Evolutionary conservation across 1,140 invertebrate genomes (phyloP).

Genomic region (Parasteatoda tepidariorum): DNA sequence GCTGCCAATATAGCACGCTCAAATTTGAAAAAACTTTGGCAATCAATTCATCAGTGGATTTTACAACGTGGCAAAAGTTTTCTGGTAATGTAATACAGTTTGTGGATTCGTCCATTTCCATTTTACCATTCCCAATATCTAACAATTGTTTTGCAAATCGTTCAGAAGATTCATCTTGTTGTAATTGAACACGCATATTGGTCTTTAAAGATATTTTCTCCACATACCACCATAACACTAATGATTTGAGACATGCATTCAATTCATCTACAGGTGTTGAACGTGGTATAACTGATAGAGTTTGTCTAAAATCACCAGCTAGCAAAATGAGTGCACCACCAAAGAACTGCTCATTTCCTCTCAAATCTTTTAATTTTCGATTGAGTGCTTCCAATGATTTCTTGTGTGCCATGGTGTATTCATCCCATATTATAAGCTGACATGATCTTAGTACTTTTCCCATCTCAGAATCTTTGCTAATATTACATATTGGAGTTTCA

Average conservation of each 20-base stretch:
- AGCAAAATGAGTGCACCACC: slow-evolving; percentile 2
- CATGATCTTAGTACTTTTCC: slow-evolving; percentile 52
- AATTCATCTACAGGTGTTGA: slow-evolving; percentile 40
- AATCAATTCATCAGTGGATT: neutral
- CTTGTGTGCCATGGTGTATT: slow-evolving; percentile 62
- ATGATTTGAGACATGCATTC: slow-evolving; percentile 39
- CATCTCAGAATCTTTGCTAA: slow-evolving; percentile 10
- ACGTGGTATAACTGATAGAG: slow-evolving; percentile 35
- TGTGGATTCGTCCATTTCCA: neutral
- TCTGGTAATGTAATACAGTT: neutral
- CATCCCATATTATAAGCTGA: slow-evolving; percentile 64
- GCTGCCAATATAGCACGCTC: slow-evolving; percentile 19
- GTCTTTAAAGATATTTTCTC: neutral
- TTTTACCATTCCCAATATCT: neutral
- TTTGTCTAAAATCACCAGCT: slow-evolving; percentile 57
- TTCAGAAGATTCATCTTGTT: neutral
- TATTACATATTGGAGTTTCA: too few relatives aligned
- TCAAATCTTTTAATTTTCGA: slow-evolving; percentile 65
- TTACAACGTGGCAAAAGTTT: neutral
- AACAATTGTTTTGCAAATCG: slow-evolving; percentile 14
- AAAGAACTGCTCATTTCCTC: neutral
- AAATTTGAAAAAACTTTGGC: neutral
- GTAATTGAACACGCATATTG: slow-evolving; percentile 4
- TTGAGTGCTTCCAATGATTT: slow-evolving; percentile 67
- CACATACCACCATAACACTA: slow-evolving; percentile 8